Base-by-base conservation (phyloP, 2,888 invertebrate genomes). In the Lasioglossum calceatum region DNA sequence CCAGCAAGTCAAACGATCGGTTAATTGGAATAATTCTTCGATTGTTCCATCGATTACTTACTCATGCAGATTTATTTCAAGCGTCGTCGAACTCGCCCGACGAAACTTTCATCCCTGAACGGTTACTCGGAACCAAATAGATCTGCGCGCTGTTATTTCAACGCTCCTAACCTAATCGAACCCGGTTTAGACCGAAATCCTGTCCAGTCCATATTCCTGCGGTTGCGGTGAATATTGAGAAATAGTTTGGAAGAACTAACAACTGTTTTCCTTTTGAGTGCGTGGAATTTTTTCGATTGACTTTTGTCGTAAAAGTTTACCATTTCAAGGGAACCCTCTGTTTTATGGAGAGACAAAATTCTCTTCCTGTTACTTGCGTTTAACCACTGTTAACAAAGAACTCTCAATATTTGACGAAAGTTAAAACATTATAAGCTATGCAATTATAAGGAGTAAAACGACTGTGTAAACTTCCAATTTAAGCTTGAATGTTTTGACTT, bases 21-120 rank as follows among this genome's bases (percentile, higher is more conserved):
- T 76, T 84, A 79, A 85, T 84, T 73, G 72, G 54, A 76, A 54
- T 54, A 72, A 72, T 73, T 72, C 32, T 67, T 47, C 16, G 10
- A 32, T 27, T 23, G 50, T 36, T 19, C 32, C 32, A 47, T 36
- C 42, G 44, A 47, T 80, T 73, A 84, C 58, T 84, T 80, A 84
- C 80, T 84, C 77, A 61, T 74, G 32, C 79, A 14, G 32, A 2
- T 14, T 32, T 58, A 50, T 67, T 79, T 47, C 27, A 7, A 64
- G 23, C 67, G 67, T 70, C 67, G 36, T 10, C 67, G 39, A 70
- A 58, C 12, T 36, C 23, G 44, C 19, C 14, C 23, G 14, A 76
- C 27, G 58, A 47, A 71, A 27, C 42, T 54, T 75, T 50, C 36
- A 71, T 77, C 36, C 32, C 10, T 32, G n/a, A 32, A 19, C 5